A percentile compares a stretch with the other conserved stretches of the same genome.
phyloP scores from a whole-genome alignment of 2,888 invertebrate genomes.

The Dasypolia templi region DNA sequence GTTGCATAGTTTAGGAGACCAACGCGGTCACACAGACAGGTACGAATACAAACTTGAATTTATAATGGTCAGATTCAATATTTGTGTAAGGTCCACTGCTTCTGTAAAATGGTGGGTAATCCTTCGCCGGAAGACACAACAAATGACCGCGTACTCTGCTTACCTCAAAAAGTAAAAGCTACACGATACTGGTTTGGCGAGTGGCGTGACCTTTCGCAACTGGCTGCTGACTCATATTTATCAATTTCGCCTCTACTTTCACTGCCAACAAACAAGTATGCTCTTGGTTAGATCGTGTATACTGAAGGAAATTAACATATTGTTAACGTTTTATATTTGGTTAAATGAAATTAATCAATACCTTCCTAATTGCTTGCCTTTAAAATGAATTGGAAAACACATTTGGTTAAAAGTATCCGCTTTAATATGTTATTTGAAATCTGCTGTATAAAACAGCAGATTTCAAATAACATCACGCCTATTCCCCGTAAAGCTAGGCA shows the following conservation, averaged over 20 bases:
- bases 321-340: background rate
- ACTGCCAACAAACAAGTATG: conserved; percentile 33
- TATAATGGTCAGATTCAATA: background rate
- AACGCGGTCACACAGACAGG: background rate
- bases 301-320: background rate
- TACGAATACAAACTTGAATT: background rate
- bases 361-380: no score
- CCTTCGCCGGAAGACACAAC: background rate
- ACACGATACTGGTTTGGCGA: conserved; percentile 53
- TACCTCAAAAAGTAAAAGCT: conserved; percentile 63
- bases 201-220: conserved; percentile 57
- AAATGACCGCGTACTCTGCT: conserved; percentile 37
- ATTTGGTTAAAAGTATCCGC: background rate
- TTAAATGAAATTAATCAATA: no score
- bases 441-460: background rate
- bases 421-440: no score
- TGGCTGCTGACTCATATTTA: conserved; percentile 62
- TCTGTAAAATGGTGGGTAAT: background rate
- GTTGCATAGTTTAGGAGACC: background rate
- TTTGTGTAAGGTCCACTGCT: background rate
- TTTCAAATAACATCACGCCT: background rate
- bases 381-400: background rate
- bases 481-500: no score
- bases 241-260: conserved; percentile 64
- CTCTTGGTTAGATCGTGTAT: conserved; percentile 14